These are phyloP conservation scores for Drosophila simulans DNA, from an alignment of 1,140 invertebrate genomes.

Conservation along the genomic window DNA sequence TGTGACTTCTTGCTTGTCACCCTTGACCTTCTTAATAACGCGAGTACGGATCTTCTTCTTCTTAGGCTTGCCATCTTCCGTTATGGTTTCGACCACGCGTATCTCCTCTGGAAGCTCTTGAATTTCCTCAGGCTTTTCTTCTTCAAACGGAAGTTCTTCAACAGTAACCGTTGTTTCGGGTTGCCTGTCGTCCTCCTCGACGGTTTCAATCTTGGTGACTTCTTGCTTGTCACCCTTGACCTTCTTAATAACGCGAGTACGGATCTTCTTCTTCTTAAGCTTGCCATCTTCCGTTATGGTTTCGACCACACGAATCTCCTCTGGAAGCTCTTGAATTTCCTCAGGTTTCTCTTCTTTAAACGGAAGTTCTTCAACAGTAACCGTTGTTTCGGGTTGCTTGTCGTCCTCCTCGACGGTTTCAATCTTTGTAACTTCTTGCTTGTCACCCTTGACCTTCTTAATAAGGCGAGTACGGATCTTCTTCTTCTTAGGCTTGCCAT, in stretches of 20 bases:
- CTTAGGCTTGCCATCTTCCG: slow-evolving; percentile 1
- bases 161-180: background rate
- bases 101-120: slow-evolving; percentile 6
- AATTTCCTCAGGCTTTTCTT: background rate
- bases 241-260: slow-evolving; percentile 3
- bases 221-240: slow-evolving; percentile 10
- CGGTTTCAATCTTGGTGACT: slow-evolving; percentile 8
- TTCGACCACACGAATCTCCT: slow-evolving; percentile 2
- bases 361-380: background rate
- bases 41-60: slow-evolving; percentile 11
- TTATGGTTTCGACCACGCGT: background rate
- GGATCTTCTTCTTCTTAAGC: slow-evolving; percentile 4
- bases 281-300: background rate
- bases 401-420: slow-evolving; percentile 10
- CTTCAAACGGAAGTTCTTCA: background rate
- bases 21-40: slow-evolving; percentile 10
- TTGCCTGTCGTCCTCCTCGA: slow-evolving; percentile 4
- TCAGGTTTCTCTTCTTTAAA: background rate
- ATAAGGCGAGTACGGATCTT: slow-evolving; percentile 4
- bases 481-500: slow-evolving; percentile 5
- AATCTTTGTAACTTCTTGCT: slow-evolving; percentile 4
- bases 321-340: slow-evolving; percentile 4
- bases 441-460: slow-evolving; percentile 10
- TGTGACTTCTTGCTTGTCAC: slow-evolving; percentile 7
- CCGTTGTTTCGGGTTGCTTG: background rate